Evolutionary conservation across 2,797 vertebrate species (phyloP).

Genomic region (Myiotriccus ornatus): DNA sequence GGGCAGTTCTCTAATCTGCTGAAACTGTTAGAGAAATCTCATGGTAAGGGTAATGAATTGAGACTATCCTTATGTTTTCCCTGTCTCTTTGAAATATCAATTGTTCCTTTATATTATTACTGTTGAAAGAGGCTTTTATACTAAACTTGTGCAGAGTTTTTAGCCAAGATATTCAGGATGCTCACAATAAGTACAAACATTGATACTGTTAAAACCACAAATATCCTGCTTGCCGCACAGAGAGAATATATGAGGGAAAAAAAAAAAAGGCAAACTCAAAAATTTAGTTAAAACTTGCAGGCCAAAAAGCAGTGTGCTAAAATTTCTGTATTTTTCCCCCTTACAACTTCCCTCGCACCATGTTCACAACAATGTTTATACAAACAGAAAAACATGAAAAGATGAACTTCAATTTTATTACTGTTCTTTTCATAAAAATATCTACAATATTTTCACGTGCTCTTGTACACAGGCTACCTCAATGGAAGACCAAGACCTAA

Average conservation of each 20-base stretch:
- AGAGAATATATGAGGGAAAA: not conserved
- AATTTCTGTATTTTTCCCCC: not conserved
- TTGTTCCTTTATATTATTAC: not conserved
- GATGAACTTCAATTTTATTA: not conserved
- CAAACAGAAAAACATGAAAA: not conserved
- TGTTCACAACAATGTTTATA: accelerated
- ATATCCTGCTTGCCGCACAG: not conserved
- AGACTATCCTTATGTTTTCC: not conserved
- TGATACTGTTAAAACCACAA: not conserved
- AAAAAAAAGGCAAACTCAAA: not conserved
- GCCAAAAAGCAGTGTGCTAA: not conserved
- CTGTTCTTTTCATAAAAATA: not conserved
- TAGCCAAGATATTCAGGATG: not conserved
- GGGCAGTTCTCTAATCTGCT: not conserved
- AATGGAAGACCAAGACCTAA: not conserved
- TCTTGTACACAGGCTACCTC: not conserved
- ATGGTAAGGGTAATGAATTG: not conserved
- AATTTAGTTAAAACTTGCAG: not conserved
- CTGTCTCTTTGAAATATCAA: not conserved
- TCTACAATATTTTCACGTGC: not conserved
- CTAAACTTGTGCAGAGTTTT: not conserved
- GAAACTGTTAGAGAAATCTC: not conserved
- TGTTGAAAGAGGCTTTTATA: not conserved
- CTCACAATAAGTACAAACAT: not conserved
- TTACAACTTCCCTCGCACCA: not conserved